A percentile compares a stretch with the other conserved stretches of the same genome.
These are phyloP conservation scores for Tuta absoluta DNA, from an alignment of 2,888 invertebrate species.

Conservation along the genomic window DNA sequence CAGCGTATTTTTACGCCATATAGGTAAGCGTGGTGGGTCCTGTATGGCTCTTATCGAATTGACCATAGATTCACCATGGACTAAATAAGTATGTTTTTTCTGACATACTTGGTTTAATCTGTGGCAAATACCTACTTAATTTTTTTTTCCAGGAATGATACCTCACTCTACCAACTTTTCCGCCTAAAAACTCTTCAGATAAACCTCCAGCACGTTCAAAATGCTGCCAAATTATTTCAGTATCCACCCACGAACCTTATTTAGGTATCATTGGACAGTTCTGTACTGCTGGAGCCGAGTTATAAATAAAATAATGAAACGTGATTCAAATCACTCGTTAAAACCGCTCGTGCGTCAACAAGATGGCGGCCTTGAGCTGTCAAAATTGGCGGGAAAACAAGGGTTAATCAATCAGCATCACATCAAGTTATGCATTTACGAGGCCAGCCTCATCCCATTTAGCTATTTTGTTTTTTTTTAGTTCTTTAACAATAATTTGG, in stretches of 20 bases:
- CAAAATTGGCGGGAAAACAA: conserved; percentile 28
- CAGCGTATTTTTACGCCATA: too few species aligned
- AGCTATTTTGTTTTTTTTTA: too few species aligned
- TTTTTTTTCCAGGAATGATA: too few species aligned
- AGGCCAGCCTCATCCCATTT: too few species aligned
- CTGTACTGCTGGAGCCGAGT: background rate
- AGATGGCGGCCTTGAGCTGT: conserved; percentile 28
- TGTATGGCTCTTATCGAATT: too few species aligned
- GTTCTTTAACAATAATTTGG: too few species aligned
- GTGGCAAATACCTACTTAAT: too few species aligned
- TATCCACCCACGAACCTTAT: background rate
- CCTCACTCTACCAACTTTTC: background rate
- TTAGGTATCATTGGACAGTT: background rate
- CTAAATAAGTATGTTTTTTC: too few species aligned
- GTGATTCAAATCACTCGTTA: conserved; percentile 24
- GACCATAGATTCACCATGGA: too few species aligned
- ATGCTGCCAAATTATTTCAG: background rate
- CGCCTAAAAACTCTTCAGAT: background rate
- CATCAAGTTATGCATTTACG: too few species aligned
- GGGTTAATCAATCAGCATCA: background rate
- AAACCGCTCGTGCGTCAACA: conserved; percentile 29
- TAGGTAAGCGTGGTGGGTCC: too few species aligned
- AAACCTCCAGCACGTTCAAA: background rate
- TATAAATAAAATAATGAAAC: conserved; percentile 18
- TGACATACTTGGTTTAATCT: too few species aligned